These are phyloP conservation scores for Stenichneumon culpator DNA, from an alignment of 2,888 invertebrate genomes.

Conservation along the genomic window DNA sequence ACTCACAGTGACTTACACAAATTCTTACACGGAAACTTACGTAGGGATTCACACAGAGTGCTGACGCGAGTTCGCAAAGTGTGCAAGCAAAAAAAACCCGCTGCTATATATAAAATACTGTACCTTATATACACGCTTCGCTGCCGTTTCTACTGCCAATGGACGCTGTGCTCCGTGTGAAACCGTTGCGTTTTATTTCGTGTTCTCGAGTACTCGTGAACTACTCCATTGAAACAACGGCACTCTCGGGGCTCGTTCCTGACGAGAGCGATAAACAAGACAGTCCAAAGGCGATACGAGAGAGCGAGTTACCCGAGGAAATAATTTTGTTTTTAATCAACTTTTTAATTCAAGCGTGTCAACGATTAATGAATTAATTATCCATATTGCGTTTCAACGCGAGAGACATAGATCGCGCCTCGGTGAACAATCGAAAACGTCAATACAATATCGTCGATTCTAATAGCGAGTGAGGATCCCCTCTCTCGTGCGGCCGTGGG, in stretches of 20 bases:
- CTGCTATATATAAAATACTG: neutral
- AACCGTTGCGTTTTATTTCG: slow-evolving; percentile 55
- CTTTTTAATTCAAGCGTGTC: slow-evolving; percentile 39
- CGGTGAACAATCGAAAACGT: neutral
- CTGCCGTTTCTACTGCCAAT: slow-evolving; percentile 45
- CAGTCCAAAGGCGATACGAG: slow-evolving; percentile 5
- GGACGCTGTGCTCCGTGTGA: slow-evolving; percentile 42
- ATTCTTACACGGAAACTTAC: too few relatives aligned
- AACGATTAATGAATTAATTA: slow-evolving; percentile 42
- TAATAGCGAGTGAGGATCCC: neutral
- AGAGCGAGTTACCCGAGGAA: slow-evolving; percentile 6
- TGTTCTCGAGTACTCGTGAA: slow-evolving; percentile 41
- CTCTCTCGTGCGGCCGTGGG: neutral
- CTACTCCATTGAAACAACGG: slow-evolving; percentile 50
- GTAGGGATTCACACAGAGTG: too few relatives aligned
- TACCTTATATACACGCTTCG: slow-evolving; percentile 17
- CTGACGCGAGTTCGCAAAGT: too few relatives aligned
- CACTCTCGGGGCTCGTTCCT: slow-evolving; percentile 53
- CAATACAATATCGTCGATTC: slow-evolving; percentile 6
- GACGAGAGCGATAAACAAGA: slow-evolving; percentile 47
- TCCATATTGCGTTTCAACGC: neutral
- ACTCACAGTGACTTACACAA: too few relatives aligned
- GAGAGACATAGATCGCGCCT: neutral
- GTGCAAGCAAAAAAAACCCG: too few relatives aligned
- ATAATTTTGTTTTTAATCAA: slow-evolving; percentile 21